These are phyloP conservation scores for Quiscalus mexicanus DNA, from an alignment of 2,113 vertebrate genomes.

Conservation along the genomic window DNA sequence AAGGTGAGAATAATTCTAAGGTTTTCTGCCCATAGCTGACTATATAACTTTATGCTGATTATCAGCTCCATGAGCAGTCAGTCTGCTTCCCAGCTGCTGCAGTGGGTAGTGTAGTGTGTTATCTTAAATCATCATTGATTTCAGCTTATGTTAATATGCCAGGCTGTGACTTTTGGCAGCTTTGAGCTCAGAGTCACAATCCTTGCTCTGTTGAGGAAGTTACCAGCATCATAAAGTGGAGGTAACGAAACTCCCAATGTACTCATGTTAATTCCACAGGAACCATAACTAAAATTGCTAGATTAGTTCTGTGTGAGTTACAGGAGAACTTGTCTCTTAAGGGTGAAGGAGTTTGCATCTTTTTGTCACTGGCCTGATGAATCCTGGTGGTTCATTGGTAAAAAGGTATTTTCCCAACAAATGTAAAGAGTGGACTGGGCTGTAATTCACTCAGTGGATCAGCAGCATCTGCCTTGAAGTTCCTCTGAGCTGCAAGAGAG, in stretches of 20 bases:
- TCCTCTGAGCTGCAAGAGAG: background rate
- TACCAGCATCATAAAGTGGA: background rate
- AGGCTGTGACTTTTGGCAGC: constrained; percentile 1
- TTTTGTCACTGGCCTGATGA: background rate
- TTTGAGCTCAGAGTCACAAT: background rate
- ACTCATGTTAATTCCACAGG: background rate
- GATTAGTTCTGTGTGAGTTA: background rate
- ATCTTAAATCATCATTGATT: constrained; percentile 52
- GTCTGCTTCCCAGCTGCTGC: background rate
- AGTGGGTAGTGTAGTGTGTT: background rate
- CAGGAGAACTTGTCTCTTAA: background rate
- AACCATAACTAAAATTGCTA: background rate
- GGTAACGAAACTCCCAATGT: background rate
- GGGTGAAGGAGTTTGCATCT: background rate
- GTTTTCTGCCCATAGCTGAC: background rate
- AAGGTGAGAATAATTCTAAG: background rate
- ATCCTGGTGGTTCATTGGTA: background rate
- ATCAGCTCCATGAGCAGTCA: background rate
- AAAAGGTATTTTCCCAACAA: background rate
- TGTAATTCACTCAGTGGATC: background rate
- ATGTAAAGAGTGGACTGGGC: background rate
- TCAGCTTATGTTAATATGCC: constrained; percentile 18
- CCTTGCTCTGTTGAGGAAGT: background rate
- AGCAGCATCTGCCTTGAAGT: background rate
- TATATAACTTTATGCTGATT: background rate